phyloP scores from a whole-genome alignment of 1,140 invertebrate genomes.

The Octopus bimaculoides region DNA sequence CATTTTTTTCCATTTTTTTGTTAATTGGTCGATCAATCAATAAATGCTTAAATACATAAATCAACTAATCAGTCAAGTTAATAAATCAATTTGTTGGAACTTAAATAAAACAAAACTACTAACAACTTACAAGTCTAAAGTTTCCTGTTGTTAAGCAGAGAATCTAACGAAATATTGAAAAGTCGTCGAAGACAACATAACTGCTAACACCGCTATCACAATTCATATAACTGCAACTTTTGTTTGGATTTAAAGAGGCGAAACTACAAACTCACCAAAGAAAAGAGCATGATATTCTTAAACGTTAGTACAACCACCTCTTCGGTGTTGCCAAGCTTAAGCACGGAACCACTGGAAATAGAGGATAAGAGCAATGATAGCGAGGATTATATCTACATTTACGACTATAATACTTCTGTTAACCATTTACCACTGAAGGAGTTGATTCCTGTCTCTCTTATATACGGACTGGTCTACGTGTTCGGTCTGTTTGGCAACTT shows the following conservation, averaged over 20 bases:
- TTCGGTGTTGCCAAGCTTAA: neutral
- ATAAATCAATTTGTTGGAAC: no score
- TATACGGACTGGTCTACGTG: constrained; percentile 66
- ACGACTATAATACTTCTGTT: constrained; percentile 56
- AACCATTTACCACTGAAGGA: constrained; percentile 59
- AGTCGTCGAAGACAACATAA: neutral
- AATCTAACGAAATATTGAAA: neutral
- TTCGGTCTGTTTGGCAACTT: constrained; percentile 65
- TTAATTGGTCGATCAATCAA: no score
- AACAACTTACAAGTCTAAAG: no score
- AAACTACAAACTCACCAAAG: neutral
- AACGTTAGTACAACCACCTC: neutral
- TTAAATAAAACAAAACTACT: no score
- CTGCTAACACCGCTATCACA: neutral
- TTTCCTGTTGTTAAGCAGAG: no score
- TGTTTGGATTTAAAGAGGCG: neutral
- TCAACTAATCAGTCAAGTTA: no score
- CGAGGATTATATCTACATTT: constrained; percentile 48
- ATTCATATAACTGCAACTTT: neutral
- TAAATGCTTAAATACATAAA: no score
- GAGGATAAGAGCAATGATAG: neutral
- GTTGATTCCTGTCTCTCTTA: constrained; percentile 62
- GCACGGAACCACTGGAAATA: neutral
- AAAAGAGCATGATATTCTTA: neutral
- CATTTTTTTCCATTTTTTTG: no score